A percentile compares a stretch with the other conserved stretches of the same genome.
phyloP scores from a whole-genome alignment of 1,140 invertebrate genomes.

The Bombus fervidus region DNA sequence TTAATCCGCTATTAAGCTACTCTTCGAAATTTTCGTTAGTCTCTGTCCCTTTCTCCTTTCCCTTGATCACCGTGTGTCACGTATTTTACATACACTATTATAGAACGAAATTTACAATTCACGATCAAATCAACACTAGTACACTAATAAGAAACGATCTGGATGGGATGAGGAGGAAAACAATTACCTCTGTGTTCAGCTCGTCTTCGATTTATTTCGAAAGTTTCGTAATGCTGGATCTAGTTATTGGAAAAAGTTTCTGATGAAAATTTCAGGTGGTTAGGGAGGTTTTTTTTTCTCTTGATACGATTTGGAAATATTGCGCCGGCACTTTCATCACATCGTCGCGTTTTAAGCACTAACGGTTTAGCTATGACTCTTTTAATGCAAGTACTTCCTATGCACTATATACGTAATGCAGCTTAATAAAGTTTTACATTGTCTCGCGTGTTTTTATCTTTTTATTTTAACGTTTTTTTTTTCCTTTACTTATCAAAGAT shows the following conservation, averaged over 20 bases:
- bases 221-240: neutral
- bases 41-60: slow-evolving; percentile 30
- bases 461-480: slow-evolving; percentile 4
- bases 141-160: slow-evolving; percentile 9
- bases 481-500: slow-evolving; percentile 64
- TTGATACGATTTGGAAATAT: slow-evolving; percentile 72
- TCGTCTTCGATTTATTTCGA: neutral
- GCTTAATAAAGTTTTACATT: slow-evolving; percentile 67
- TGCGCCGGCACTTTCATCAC: slow-evolving; percentile 68
- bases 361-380: slow-evolving; percentile 71
- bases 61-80: slow-evolving; percentile 1
- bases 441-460: slow-evolving; percentile 49
- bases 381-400: slow-evolving; percentile 68
- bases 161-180: neutral
- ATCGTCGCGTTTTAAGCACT: slow-evolving; percentile 70
- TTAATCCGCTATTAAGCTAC: slow-evolving; percentile 60
- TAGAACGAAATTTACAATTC: neutral
- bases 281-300: neutral
- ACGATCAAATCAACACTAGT: neutral
- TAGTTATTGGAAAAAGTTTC: slow-evolving; percentile 12
- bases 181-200: neutral
- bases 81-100: neutral
- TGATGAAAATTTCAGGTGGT: slow-evolving; percentile 5
- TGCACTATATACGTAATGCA: slow-evolving; percentile 66
- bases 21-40: slow-evolving; percentile 30